These are phyloP conservation scores for Andrena flavipes DNA, from an alignment of 2,888 invertebrate species.

Conservation along the genomic window DNA sequence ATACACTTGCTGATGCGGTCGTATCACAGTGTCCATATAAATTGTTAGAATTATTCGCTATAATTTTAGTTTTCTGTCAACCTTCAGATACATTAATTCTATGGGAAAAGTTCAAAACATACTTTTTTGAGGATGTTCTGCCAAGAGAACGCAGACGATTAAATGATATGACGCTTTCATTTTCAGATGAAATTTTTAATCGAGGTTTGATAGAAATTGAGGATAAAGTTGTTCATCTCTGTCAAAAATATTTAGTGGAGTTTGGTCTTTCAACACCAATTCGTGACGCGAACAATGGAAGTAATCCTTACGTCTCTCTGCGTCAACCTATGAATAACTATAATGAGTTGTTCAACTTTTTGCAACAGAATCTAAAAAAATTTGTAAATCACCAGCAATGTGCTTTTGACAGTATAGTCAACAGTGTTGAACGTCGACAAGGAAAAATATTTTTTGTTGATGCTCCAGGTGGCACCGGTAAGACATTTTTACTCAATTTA, in stretches of 20 bases:
- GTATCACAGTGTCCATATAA: not conserved
- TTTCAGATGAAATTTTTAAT: constrained; percentile 3
- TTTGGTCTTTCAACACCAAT: not conserved
- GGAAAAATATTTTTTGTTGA: too few relatives aligned
- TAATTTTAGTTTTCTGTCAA: constrained; percentile 3
- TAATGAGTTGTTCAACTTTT: not conserved
- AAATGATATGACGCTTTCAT: too few relatives aligned
- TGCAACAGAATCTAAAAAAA: not conserved
- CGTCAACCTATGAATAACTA: constrained; percentile 3
- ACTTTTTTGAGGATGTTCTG: too few relatives aligned
- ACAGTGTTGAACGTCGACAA: too few relatives aligned
- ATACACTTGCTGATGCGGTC: too few relatives aligned
- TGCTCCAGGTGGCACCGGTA: not conserved
- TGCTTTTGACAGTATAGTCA: too few relatives aligned
- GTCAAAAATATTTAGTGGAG: not conserved
- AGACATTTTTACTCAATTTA: too few relatives aligned
- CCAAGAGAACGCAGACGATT: too few relatives aligned
- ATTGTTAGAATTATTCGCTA: not conserved
- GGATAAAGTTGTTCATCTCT: constrained; percentile 3
- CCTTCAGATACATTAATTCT: not conserved
- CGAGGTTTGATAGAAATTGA: constrained; percentile 3
- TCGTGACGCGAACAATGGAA: not conserved
- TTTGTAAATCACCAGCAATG: not conserved
- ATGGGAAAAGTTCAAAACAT: too few relatives aligned
- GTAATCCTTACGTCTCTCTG: not conserved